Evolutionary conservation across 2,113 vertebrate species (phyloP), one percentile per base, ranked within the genome.

Genomic region (Peucedramus taeniatus): DNA sequence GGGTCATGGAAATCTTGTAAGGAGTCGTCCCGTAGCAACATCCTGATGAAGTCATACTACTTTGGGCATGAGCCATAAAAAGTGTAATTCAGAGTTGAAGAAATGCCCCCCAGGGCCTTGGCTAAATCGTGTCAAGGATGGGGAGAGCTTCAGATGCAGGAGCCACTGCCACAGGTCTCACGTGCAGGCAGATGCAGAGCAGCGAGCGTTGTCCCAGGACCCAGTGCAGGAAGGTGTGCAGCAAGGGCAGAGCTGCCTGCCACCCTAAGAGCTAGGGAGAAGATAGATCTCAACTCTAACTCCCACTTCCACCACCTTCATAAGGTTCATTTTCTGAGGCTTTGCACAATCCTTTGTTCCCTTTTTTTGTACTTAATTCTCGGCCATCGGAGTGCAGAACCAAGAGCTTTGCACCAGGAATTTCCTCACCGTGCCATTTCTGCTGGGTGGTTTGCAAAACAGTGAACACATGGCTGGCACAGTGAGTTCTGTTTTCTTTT

Each of bases 131-230:
- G 28, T 11, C 30, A 71, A 56, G 42, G 27, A 35, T n/a, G 51
- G 16, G 21, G 20, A 83, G 37, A 66, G 30, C 26, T 88, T 71
- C 45, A 59, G 13, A 26, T 9, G 20, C 22, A 84, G 57, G 45
- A 87, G 31, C 18, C 51, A 13, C 33, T 40, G 60, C 5, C n/a
- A 26, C 16, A 35, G 47, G 15, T n/a, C 33, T 59, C 3, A 0
- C 10, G 39, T 33, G 17, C 33, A 42, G 79, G 57, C 28, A 47
- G 63, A 30, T 0, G 6, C 7, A 27, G 64, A 47, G 3, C 27
- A 50, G 20, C 0, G 0, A 37, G 51, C 16, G 11, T 17, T 26
- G 17, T 44, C n/a, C 16, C 0, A 14, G n/a, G 31, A 35, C 13
- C 39, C 23, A 2, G 4, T 4, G 26, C 24, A 45, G n/a, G 26